phyloP scores from a whole-genome alignment of 2,888 invertebrate genomes.

The Melanostoma scalare region DNA sequence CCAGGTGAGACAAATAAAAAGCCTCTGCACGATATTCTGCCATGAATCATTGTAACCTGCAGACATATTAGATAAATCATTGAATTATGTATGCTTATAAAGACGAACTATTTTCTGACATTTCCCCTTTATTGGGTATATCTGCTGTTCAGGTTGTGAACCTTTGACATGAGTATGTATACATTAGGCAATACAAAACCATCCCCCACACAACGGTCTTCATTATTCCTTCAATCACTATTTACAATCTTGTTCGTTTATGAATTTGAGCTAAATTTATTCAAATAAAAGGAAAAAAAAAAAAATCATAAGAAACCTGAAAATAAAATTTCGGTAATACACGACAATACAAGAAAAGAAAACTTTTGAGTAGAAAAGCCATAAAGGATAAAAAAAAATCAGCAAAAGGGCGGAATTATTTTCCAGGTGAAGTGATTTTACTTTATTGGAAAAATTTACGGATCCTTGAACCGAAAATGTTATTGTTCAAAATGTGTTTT shows the following conservation, averaged over 20 bases:
- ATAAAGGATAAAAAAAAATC: background rate
- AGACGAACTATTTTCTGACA: conserved; percentile 2
- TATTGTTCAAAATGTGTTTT: conserved; percentile 42
- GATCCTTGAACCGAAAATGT: conserved; percentile 56
- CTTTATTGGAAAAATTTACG: conserved; percentile 58
- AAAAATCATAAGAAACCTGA: too few species aligned
- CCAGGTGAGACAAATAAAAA: too few species aligned
- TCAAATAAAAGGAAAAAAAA: background rate
- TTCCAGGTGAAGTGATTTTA: conserved; percentile 62
- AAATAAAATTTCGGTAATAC: conserved; percentile 7
- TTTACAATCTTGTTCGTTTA: conserved; percentile 5
- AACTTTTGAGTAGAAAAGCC: too few species aligned
- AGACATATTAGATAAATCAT: conserved; percentile 18
- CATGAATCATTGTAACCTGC: conserved; percentile 11
- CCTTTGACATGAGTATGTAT: conserved; percentile 8
- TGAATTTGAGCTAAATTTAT: background rate
- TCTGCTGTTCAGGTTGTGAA: background rate
- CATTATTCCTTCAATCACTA: background rate
- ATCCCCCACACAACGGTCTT: conserved; percentile 1
- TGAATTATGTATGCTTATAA: background rate
- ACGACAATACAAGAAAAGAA: background rate
- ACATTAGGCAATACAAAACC: background rate
- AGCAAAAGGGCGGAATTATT: conserved; percentile 39
- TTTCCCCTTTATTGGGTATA: background rate
- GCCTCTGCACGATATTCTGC: background rate